Percentiles rank a stretch among this genome's conserved stretches.
Evolutionary conservation across 2,797 vertebrate genomes (phyloP).

Genomic region (Chelmon rostratus): DNA sequence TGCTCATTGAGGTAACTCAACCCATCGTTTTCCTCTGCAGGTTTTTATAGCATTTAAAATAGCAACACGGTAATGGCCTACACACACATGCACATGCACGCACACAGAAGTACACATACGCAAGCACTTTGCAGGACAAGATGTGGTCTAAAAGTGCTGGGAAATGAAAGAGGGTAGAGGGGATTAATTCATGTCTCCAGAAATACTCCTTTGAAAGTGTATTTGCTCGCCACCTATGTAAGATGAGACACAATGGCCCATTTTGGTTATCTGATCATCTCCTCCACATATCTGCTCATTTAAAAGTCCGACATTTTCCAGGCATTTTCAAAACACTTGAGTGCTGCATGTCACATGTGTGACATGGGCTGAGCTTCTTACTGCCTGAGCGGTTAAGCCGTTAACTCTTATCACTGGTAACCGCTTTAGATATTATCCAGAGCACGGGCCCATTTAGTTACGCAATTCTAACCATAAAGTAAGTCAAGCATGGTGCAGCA

Average conservation of each 20-base stretch:
- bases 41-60: conserved; percentile 87
- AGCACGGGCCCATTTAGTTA: neutral
- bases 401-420: conserved; percentile 18
- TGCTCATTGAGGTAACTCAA: conserved; percentile 84
- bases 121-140: conserved; percentile 82
- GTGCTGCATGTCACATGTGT: neutral
- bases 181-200: conserved; percentile 79
- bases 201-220: conserved; percentile 79
- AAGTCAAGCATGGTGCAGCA: neutral
- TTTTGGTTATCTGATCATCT: conserved; percentile 77
- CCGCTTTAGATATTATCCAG: conserved; percentile 23
- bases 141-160: conserved; percentile 84
- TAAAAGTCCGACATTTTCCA: conserved; percentile 33
- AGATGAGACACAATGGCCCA: conserved; percentile 68
- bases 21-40: conserved; percentile 78
- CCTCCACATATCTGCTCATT: conserved; percentile 43
- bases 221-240: conserved; percentile 77
- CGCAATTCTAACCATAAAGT: conserved; percentile 19
- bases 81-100: conserved; percentile 30
- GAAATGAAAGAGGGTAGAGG: conserved; percentile 83
- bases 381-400: conserved; percentile 14
- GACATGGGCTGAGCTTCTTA: neutral
- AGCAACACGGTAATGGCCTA: conserved; percentile 78
- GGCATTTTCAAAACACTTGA: neutral
- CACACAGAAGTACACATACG: conserved; percentile 44